Evolutionary conservation across 1,140 invertebrate genomes (phyloP), one percentile per base, ranked within the genome.

Genomic region (Drosophila nasuta): DNA sequence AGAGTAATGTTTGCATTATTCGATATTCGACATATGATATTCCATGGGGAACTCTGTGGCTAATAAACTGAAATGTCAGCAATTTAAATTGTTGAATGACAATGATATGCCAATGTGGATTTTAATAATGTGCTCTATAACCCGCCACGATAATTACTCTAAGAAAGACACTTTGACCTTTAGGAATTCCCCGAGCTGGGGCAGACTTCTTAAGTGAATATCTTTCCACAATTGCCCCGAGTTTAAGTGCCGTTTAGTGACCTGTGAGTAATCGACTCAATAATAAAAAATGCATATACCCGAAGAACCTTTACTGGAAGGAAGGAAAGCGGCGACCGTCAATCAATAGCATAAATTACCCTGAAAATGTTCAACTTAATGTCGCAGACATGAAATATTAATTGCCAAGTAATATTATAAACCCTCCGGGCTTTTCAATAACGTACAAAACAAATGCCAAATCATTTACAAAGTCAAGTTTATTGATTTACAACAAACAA

Each of bases 221-320:
- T 57, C 6, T 20, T 10, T n/a, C 11, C 28, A 33, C 41, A 64
- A 52, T 38, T 48, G 66, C 15, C 17, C 3, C 1, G 30, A 41
- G 52, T n/a, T 45, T 10, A 38, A n/a, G 8, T 41, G 17, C 64
- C 54, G 15, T 35, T 58, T 38, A 10, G 54, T 48, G 45, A 49
- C 7, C 20, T 15, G 45, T 41, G 41, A 66, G 17, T 51, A 33
- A 33, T 33, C 43, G 51, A 57, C 1, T 48, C 33, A 10, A 43
- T 15, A 35, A 58, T 72, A 35, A 72, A 72, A 66, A 66, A 72
- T 71, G 17, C 58, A 70, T 51, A 62, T 52, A 28, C 8, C 4
- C 10, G 17, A 17, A 5, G 13, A 17, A 52, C 10, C 13, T 43
- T 20, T 10, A 43, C 5, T 48, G 58, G 45, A 30, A 1, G 49